Evolutionary conservation across 2,797 vertebrate genomes (phyloP).

Genomic region (Rhincodon typus): DNA sequence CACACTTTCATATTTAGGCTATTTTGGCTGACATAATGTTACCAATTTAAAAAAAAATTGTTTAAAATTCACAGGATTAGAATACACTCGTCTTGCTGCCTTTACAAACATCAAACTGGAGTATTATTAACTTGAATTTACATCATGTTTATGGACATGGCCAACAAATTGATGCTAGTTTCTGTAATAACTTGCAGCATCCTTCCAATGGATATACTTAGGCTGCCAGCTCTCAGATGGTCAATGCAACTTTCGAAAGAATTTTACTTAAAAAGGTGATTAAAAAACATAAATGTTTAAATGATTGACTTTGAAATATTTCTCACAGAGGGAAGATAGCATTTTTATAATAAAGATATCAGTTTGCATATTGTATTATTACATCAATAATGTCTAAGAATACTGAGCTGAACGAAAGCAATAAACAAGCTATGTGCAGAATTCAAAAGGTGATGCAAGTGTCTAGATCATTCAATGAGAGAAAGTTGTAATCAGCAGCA

Average conservation of each 20-base stretch:
- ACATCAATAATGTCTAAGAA: neutral
- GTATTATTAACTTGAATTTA: constrained; percentile 10
- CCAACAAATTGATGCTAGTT: neutral
- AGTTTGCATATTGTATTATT: neutral
- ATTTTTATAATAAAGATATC: neutral
- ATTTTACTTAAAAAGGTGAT: neutral
- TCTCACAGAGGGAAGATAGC: neutral
- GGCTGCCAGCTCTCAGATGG: neutral
- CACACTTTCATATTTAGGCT: neutral
- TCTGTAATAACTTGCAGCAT: neutral
- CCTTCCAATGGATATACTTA: neutral
- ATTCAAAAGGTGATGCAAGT: neutral
- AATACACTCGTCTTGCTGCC: neutral
- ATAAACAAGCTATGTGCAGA: neutral
- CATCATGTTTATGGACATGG: neutral
- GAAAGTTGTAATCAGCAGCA: neutral
- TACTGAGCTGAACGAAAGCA: no score
- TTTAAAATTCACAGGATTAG: neutral
- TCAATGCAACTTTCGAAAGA: neutral
- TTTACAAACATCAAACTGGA: neutral
- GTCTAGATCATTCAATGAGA: neutral
- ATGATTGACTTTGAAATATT: neutral
- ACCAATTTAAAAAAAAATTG: neutral
- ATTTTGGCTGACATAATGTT: neutral
- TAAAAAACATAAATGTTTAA: neutral